These are phyloP conservation scores for Megalopta genalis DNA, from an alignment of 1,140 invertebrate species.

Conservation along the genomic window DNA sequence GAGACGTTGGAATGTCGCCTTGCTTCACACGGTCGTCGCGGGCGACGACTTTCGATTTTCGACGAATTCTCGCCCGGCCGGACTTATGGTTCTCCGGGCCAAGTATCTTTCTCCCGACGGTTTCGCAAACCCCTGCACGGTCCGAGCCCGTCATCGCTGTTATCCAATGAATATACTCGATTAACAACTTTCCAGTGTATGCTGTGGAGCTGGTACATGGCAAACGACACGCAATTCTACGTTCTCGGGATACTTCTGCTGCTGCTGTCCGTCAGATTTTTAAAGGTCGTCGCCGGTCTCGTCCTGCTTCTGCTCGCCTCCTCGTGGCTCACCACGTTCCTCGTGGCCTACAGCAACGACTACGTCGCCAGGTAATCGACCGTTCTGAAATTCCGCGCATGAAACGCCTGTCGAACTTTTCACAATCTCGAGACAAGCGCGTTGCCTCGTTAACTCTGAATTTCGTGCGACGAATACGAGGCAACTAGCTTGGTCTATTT, in stretches of 20 bases:
- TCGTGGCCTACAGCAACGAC: conserved; percentile 87
- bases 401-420: neutral
- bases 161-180: conserved; percentile 35
- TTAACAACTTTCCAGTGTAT: conserved; percentile 83
- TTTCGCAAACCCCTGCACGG: conserved; percentile 19
- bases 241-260: conserved; percentile 87
- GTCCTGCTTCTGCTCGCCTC: conserved; percentile 83
- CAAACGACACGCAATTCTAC: conserved; percentile 95
- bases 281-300: conserved; percentile 65
- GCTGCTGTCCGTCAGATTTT: conserved; percentile 88
- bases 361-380: conserved; percentile 85
- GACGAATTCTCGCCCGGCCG: neutral
- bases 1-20: too few relatives aligned
- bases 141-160: conserved; percentile 1
- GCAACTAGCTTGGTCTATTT: too few relatives aligned
- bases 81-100: neutral
- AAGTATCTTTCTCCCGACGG: conserved; percentile 32
- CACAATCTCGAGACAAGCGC: too few relatives aligned
- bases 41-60: neutral
- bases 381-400: conserved; percentile 9
- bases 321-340: conserved; percentile 88
- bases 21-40: too few relatives aligned
- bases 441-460: too few relatives aligned
- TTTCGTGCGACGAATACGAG: too few relatives aligned
- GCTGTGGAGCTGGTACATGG: conserved; percentile 95